A percentile compares a stretch with the other conserved stretches of the same genome.
Conservation (phyloP, 2,113 vertebrate genomes). For the Peucedramus taeniatus region DNA sequence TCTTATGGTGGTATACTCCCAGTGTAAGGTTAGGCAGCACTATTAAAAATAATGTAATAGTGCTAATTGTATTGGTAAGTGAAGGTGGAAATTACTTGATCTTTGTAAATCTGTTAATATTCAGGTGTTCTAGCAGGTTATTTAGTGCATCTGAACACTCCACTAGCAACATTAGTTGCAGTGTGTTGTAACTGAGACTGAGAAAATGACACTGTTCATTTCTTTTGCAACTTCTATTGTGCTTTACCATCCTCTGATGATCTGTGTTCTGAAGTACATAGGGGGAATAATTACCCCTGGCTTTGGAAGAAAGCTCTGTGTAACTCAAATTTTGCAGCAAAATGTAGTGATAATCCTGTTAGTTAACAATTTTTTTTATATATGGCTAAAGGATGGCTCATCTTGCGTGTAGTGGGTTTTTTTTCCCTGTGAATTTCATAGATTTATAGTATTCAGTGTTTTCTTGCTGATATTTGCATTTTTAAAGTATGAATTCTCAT, state of each 20-base stretch:
- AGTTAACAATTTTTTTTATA: accelerated
- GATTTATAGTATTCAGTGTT: neutral
- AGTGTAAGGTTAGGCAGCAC: neutral
- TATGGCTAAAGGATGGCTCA: neutral
- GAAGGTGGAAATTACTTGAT: neutral
- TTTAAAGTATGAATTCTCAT: neutral
- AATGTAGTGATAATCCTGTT: neutral
- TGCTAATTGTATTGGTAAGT: neutral
- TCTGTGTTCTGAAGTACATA: neutral
- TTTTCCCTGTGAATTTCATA: neutral
- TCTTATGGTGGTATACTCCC: neutral
- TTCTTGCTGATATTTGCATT: neutral
- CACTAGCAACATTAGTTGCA: neutral
- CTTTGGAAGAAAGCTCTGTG: neutral
- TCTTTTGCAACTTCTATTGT: neutral
- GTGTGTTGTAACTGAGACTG: neutral
- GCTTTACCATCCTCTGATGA: neutral
- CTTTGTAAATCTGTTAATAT: neutral
- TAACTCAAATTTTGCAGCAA: neutral
- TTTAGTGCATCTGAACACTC: neutral
- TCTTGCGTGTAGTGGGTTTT: neutral
- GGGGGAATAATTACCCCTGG: neutral
- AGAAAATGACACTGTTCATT: neutral
- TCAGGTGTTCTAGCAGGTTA: neutral
- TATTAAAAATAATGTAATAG: neutral